Base-by-base conservation (phyloP, 1,140 invertebrate species). In the Diorhabda elongata region DNA sequence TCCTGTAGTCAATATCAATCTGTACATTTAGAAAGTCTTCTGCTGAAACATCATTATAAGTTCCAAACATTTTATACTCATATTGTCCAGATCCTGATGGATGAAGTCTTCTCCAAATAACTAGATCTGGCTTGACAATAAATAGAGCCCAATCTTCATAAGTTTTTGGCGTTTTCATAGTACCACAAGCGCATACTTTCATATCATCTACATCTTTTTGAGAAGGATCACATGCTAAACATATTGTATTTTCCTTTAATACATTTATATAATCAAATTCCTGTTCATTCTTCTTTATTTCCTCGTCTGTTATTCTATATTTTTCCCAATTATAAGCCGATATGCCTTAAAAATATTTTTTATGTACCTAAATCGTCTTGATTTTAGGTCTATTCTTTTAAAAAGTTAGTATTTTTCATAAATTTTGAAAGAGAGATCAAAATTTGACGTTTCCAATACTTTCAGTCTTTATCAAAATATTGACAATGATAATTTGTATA, bases 21-120 rank as follows among this genome's bases (percentile, higher is more conserved):
- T 95, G 93, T 7, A 92, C 90, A 73, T 89, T 87, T 2, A 94
- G 83, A 79, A 95, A 94, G 80, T 94, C 92, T 73, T 87, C 84
- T 1, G 92, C 92, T 0, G 84, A 85, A 3, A 95, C 88, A 74
- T 95, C 92, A 62, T 87, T 81, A 75, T 92, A 95, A 0, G 87
- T 86, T 1, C 91, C 93, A 82, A 93, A 94, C 0, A 95, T 91
- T 90, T 95, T 95, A 76, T 95, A 95, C 42, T 91, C 87, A 81
- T 88, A 95, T 11, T 92, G 81, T 41, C 89, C 89, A 0, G 86
- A 79, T 60, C 89, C 89, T 0, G 86, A 79, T 60, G 85, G 81
- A 74, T 92, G 89, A 77, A 88, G 85, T 75, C 86, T 88, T 69
- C 91, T 85, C 93, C 93, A 95, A 56, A 94, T 89, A 11, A 93